Evolutionary conservation across 2,888 invertebrate species (phyloP), one percentile per base, ranked within the genome.

Genomic region (Caenorhabditis sulstoni): DNA sequence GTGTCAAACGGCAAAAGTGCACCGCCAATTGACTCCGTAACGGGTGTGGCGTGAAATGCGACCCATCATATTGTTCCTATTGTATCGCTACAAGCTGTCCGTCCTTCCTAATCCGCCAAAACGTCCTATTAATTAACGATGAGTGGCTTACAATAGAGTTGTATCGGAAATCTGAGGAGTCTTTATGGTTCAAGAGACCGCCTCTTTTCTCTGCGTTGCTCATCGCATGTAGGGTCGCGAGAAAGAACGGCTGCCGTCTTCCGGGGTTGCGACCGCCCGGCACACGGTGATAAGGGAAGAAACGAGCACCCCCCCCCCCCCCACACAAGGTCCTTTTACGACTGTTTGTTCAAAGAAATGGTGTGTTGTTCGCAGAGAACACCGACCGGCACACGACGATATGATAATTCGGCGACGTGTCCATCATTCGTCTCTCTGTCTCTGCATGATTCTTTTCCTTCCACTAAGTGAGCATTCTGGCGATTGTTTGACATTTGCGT

Each of bases 131-230:
- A 77, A 77, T 77, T 77, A 70, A 65, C 61, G 65, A 77, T 70
- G 77, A 70, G 70, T 59, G 65, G 59, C 58, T 77, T 64, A 76
- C 76, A 76, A 76, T 76, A 67, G 68, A 76, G 68, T 66, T 76
- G 68, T 68, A 76, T 70, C 76, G 76, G 76, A 76, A 76, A 76
- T 76, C 68, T 76, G 76, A 76, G 74, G 29, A 47, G 62, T 49
- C 53, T 71, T n/a, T 57, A 23, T 64, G 29, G 70, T 55, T 22
- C 8, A 47, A 47, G 47, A 50, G 50, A 29, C 50, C 50, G 22
- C 22, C 12, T 61, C 61, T 59, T 41, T 16, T 35, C 37, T 29
- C 29, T 29, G 3, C 4, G 29, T 7, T 7, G 29, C 29, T n/a
- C 29, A 29, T 29, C 7, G 4, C 29, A 7, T 29, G 29, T 29